A percentile compares a stretch with the other conserved stretches of the same genome.
Conservation (phyloP, 2,888 invertebrate genomes). For the Zhuqinia jingwanae region DNA sequence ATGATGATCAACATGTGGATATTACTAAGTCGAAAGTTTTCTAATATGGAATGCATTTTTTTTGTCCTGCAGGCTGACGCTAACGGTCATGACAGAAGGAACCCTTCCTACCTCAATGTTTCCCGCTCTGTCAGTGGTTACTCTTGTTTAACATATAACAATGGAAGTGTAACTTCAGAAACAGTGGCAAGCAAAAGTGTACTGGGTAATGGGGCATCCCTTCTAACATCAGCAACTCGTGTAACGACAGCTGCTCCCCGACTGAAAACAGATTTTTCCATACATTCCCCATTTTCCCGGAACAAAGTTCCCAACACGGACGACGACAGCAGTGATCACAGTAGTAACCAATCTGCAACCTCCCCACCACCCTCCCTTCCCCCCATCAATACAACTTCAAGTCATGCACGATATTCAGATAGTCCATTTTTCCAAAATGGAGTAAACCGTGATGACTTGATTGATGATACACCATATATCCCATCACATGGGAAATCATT, state of each 20-base stretch:
- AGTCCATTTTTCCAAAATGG: constrained; percentile 55
- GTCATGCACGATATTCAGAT: constrained; percentile 44
- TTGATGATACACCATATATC: constrained; percentile 61
- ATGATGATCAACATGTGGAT: no score
- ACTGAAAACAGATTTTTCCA: constrained; percentile 51
- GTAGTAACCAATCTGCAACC: constrained; percentile 59
- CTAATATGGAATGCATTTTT: neutral
- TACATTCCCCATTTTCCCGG: constrained; percentile 53
- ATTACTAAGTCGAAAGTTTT: neutral
- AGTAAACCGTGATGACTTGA: constrained; percentile 45
- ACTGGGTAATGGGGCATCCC: constrained; percentile 60
- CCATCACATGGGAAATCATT: constrained; percentile 84
- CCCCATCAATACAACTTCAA: constrained; percentile 47
- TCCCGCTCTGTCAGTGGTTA: constrained; percentile 96
- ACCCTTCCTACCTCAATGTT: constrained; percentile 93
- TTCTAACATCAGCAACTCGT: constrained; percentile 49
- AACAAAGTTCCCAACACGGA: constrained; percentile 50
- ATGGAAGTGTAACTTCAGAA: constrained; percentile 59
- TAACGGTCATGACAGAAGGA: constrained; percentile 80
- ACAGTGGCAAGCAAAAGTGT: constrained; percentile 56
- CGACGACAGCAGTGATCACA: constrained; percentile 66
- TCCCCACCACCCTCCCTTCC: constrained; percentile 69
- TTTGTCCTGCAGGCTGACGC: constrained; percentile 41
- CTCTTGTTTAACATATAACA: constrained; percentile 83
- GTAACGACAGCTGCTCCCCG: constrained; percentile 31